Conservation (phyloP, 2,113 vertebrate species). For the Sorex araneus region DNA sequence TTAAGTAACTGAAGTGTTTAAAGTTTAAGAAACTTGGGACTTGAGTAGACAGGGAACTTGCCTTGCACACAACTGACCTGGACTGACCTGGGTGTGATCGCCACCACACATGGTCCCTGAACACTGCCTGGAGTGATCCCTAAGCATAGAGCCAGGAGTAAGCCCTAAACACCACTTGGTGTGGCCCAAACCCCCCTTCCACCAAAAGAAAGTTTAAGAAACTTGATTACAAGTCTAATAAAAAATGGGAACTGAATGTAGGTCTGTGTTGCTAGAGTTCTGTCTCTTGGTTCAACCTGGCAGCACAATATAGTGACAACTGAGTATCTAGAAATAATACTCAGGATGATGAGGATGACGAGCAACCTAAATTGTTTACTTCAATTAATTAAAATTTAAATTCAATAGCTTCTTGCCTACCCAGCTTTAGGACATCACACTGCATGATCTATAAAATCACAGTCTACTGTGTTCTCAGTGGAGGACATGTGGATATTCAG, state of each 20-base stretch:
- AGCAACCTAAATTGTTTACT: slow-evolving; percentile 16
- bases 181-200: no score
- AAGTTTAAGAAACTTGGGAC: slow-evolving; percentile 37
- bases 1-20: slow-evolving; percentile 46
- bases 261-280: background rate
- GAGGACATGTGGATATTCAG: background rate
- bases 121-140: no score
- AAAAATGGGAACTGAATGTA: slow-evolving; percentile 4
- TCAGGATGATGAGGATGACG: background rate
- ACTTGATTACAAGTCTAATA: background rate
- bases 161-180: no score
- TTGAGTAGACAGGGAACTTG: no score
- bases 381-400: background rate
- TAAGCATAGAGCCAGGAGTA: no score
- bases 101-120: no score
- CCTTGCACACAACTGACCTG: no score
- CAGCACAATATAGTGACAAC: background rate
- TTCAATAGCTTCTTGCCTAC: background rate
- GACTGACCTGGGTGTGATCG: no score
- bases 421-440: background rate
- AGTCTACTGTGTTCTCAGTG: background rate
- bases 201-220: background rate
- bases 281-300: background rate
- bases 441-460: background rate
- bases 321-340: slow-evolving; percentile 17